phyloP scores from a whole-genome alignment of 2,888 invertebrate genomes.

The Trachelus tabidus region DNA sequence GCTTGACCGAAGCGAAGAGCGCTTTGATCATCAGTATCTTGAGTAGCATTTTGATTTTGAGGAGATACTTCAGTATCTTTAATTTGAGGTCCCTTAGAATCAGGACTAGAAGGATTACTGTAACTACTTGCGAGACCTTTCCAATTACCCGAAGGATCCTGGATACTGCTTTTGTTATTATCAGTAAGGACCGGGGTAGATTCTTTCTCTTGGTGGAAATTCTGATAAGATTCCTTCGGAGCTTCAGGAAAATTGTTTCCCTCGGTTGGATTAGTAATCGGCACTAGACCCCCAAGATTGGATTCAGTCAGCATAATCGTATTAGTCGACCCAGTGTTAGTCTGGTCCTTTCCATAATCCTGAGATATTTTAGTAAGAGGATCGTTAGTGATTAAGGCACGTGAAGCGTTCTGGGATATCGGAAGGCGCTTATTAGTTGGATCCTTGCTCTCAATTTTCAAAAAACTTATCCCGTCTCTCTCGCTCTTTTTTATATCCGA shows the following conservation, averaged over 20 bases:
- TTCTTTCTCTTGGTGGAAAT: not conserved
- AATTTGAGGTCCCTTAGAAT: constrained; percentile 5
- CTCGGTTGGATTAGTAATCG: not conserved
- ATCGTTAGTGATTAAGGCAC: not conserved
- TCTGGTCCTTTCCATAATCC: not conserved
- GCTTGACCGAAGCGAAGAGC: not conserved
- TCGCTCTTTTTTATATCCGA: not conserved
- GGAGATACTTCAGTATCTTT: not conserved
- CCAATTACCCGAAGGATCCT: constrained; percentile 1
- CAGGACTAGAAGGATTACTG: constrained; percentile 4
- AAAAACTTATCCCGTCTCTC: not conserved
- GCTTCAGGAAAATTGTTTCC: not conserved
- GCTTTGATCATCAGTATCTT: not conserved
- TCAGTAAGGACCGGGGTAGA: not conserved
- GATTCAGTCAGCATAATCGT: not conserved
- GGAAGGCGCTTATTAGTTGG: not conserved
- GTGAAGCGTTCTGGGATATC: not conserved
- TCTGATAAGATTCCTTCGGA: not conserved
- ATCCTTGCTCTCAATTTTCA: not conserved
- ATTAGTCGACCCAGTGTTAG: not conserved
- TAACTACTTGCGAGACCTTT: constrained; percentile 6
- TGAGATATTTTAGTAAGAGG: not conserved
- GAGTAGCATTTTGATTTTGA: constrained; percentile 1
- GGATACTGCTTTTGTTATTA: not conserved
- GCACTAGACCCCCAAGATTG: not conserved